phyloP scores from a whole-genome alignment of 2,888 invertebrate genomes.

The Phortica magna region DNA sequence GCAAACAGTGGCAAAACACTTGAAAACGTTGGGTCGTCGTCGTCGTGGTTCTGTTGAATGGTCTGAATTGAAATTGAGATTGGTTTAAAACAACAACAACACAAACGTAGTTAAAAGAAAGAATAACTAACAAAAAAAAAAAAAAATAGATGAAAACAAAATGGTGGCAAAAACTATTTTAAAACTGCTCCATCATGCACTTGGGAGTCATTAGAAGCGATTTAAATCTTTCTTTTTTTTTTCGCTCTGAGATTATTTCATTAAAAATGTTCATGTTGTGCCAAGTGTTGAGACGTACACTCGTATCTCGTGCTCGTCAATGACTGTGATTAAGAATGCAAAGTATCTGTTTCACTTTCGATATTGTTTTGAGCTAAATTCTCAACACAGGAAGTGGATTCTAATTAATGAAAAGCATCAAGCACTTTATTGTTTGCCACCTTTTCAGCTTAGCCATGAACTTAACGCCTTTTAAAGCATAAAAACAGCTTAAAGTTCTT shows the following conservation, averaged over 20 bases:
- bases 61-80: constrained; percentile 18
- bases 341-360: no score
- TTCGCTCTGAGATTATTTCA: neutral
- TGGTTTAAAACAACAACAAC: neutral
- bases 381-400: no score
- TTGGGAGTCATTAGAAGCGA: neutral
- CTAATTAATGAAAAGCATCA: no score
- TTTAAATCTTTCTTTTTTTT: neutral
- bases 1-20: constrained; percentile 11
- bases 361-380: no score
- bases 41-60: neutral
- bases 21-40: neutral
- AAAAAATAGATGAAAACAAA: neutral
- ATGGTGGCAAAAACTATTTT: neutral
- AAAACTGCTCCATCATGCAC: constrained; percentile 4
- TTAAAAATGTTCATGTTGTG: neutral
- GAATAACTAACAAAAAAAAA: neutral
- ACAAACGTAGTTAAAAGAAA: neutral
- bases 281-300: neutral
- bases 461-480: no score
- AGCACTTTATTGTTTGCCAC: no score
- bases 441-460: no score
- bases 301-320: no score
- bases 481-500: no score
- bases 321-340: no score